Base-by-base conservation (phyloP, 2,888 invertebrate species). In the Spisula subtruncata region DNA sequence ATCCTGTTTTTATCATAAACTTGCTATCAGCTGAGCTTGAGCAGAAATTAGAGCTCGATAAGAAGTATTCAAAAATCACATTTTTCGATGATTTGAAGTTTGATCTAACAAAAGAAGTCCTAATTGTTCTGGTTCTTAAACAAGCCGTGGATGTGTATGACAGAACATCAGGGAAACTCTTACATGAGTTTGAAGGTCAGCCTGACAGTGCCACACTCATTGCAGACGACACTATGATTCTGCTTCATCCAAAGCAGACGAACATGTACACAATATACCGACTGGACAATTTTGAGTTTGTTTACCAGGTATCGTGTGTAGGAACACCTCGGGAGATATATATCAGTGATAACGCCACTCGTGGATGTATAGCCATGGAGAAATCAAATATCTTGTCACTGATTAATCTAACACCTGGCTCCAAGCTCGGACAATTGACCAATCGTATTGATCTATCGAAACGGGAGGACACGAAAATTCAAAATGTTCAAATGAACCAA, bases 1-100 rank as follows among this genome's bases (percentile, higher is more conserved):
- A 95, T 80, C 93, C 93, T 16, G 91, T 95, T 1, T 88, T 94
- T 8, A 80, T 95, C 5, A 87, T 94, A 16, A 93, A 95, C 75
- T 91, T 93, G 35, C 83, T 66, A 1, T 90, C 91, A 12, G 93
- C 93, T 16, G 92, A 93, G 18, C 81, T 95, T 20, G 90, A 91
- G 12, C 87, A 89, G 29, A 86, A 85, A 29, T 54, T 94, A 25
- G 83, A 85, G 6, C 86, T 95, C 46, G 93, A 94, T 32, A 95
- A 94, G 71, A 86, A 85, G 14, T 95, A 94, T 81, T 86, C 90
- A 0, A 92, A 87, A 48, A 90, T 95, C 35, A 93, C 92, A 5
- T 94, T 95, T 84, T 91, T 82, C 51, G 94, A 95, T 51, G 92
- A 92, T 71, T 82, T 94, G n/a, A 83, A 92, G 35, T 92, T 93